Evolutionary conservation across 2,888 invertebrate species (phyloP).

Genomic region (Synergus laeviventris): DNA sequence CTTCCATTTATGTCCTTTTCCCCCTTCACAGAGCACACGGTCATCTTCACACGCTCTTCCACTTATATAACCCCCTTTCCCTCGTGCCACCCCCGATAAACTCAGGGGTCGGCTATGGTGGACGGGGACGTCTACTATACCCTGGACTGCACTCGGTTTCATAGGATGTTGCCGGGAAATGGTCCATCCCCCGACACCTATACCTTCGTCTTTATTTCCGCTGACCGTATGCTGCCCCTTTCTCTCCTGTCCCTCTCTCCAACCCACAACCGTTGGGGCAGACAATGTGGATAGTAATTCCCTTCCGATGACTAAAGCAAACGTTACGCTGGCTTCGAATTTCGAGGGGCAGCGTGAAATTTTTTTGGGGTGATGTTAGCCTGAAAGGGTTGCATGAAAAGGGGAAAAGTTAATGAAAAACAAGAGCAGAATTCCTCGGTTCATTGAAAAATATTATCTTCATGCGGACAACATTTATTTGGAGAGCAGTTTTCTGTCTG

Average conservation of each 20-base stretch:
- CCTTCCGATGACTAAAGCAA: slow-evolving; percentile 17
- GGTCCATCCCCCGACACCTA: slow-evolving; percentile 72
- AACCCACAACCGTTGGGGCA: neutral
- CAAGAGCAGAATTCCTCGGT: neutral
- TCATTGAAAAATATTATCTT: neutral
- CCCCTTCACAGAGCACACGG: slow-evolving; percentile 48
- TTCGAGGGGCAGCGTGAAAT: neutral
- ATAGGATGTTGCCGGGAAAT: slow-evolving; percentile 71
- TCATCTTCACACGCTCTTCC: slow-evolving; percentile 67
- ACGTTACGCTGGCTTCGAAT: neutral
- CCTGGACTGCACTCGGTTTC: slow-evolving; percentile 71
- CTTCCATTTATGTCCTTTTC: slow-evolving; percentile 45
- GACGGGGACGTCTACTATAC: slow-evolving; percentile 62
- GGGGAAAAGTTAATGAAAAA: neutral
- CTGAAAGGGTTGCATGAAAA: neutral
- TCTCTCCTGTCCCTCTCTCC: slow-evolving; percentile 2
- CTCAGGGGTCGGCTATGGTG: slow-evolving; percentile 56
- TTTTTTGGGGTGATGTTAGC: neutral
- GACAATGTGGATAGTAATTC: slow-evolving; percentile 27
- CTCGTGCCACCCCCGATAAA: slow-evolving; percentile 61
- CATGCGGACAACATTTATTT: neutral
- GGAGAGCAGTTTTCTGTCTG: no score
- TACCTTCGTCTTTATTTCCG: slow-evolving; percentile 72
- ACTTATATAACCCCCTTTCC: slow-evolving; percentile 60
- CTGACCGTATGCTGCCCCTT: slow-evolving; percentile 59